phyloP scores from a whole-genome alignment of 2,888 invertebrate species.

The Melinopterus prodromus region DNA sequence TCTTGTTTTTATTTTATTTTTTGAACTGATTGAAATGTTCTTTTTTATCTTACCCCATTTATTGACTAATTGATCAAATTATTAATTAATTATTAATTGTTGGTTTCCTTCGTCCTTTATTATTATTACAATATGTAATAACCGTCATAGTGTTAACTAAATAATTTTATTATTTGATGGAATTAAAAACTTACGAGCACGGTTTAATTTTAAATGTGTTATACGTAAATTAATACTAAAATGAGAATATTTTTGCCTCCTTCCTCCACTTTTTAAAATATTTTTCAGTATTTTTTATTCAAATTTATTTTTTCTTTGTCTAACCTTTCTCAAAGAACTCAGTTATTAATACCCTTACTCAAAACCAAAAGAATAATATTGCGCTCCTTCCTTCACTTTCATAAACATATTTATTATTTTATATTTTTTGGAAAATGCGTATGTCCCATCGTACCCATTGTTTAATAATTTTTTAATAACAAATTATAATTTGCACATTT shows the following conservation, averaged over 20 bases:
- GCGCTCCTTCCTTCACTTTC: too few species aligned
- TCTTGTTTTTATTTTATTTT: background rate
- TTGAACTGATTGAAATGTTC: background rate
- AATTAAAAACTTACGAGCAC: too few species aligned
- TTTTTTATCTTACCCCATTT: background rate
- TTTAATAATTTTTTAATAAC: too few species aligned
- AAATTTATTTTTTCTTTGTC: background rate
- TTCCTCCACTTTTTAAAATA: background rate
- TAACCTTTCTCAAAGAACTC: background rate
- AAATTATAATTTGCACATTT: too few species aligned
- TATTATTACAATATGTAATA: too few species aligned
- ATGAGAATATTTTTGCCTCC: background rate
- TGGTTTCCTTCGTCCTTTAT: background rate
- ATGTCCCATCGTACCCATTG: too few species aligned
- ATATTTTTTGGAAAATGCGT: too few species aligned
- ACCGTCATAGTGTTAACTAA: too few species aligned
- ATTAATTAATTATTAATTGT: background rate
- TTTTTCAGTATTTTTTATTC: background rate
- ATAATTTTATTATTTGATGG: too few species aligned
- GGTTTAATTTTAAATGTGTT: background rate
- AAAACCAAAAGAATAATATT: too few species aligned
- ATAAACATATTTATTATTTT: too few species aligned
- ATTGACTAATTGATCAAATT: background rate
- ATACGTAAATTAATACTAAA: background rate
- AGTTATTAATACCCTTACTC: background rate